Base-by-base conservation (phyloP, 2,113 vertebrate species). In the Scophthalmus maximus region DNA sequence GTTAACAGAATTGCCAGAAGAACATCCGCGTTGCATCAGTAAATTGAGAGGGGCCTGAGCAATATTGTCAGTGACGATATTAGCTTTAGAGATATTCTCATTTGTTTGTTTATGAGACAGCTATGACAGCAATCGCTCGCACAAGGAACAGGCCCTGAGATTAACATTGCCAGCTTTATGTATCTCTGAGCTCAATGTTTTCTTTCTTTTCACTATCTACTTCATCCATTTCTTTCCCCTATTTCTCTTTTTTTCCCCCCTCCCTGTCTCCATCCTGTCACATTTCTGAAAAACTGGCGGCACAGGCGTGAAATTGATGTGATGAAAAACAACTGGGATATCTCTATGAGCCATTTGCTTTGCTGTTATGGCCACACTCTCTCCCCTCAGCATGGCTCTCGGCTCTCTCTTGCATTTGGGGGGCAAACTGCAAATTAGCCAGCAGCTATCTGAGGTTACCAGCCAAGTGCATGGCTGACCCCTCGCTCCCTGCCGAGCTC, bases 291-390 rank as follows among this genome's bases (percentile, higher is more conserved):
- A 86, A 88, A 82, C 62, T 56, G 78, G 84, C 69, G 17, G 76
- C 58, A 51, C 59, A 72, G 80, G 88, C 81, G 85, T 89, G 89
- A 92, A 93, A 90, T 88, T 85, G 89, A 89, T 87, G 87, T 88
- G 89, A 91, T 92, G 91, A 91, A 91, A 93, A 92, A 92, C 88
- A 92, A 88, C 84, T 83, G 77, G 86, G 84, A 87, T 89, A 91
- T 90, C 91, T 93, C 91, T 82, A 87, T 86, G 86, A 93, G 84
- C 86, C 89, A 91, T 92, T 92, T 90, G 83, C 82, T 88, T 84
- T 84, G 72, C 75, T 67, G 75, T 90, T 82, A 87, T 68, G 75
- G 82, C 79, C 75, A 59, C 57, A 79, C 73, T 82, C 76, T 72
- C 86, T 78, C 46, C 57, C 71, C 89, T 64, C 81, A 76, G 88